phyloP scores from a whole-genome alignment of 2,113 vertebrate genomes.

The Callorhinus ursinus region DNA sequence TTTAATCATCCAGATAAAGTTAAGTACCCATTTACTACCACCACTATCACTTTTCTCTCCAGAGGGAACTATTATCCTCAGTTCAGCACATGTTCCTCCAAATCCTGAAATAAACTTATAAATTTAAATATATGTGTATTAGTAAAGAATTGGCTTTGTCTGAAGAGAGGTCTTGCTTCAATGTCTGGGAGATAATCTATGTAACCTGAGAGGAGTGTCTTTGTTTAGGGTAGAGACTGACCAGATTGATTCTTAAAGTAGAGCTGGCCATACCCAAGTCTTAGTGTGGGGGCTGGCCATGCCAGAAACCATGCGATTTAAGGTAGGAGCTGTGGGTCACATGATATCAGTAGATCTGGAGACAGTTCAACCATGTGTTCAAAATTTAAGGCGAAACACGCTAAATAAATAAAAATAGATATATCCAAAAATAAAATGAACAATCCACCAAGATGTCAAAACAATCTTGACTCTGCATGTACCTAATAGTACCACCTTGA shows the following conservation, averaged over 20 bases:
- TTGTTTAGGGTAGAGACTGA: background rate
- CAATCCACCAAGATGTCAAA: background rate
- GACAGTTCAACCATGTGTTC: background rate
- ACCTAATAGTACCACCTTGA: background rate
- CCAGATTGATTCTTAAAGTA: background rate
- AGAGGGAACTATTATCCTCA: background rate
- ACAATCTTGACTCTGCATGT: background rate
- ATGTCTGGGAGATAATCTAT: background rate
- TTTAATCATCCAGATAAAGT: background rate
- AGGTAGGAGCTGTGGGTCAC: background rate
- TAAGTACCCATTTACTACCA: background rate
- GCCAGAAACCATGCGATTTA: background rate
- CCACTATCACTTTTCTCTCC: too few species aligned
- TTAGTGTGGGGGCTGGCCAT: background rate
- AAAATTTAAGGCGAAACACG: background rate
- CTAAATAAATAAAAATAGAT: background rate
- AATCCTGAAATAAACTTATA: background rate
- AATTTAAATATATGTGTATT: background rate
- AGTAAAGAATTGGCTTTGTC: background rate
- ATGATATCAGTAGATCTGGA: background rate
- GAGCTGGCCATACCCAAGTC: background rate
- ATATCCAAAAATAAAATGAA: background rate
- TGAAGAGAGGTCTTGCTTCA: background rate
- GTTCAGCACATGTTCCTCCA: background rate
- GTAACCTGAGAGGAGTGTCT: background rate